These are phyloP conservation scores for Sciaenops ocellatus DNA, from an alignment of 2,797 vertebrate genomes.

Conservation along the genomic window DNA sequence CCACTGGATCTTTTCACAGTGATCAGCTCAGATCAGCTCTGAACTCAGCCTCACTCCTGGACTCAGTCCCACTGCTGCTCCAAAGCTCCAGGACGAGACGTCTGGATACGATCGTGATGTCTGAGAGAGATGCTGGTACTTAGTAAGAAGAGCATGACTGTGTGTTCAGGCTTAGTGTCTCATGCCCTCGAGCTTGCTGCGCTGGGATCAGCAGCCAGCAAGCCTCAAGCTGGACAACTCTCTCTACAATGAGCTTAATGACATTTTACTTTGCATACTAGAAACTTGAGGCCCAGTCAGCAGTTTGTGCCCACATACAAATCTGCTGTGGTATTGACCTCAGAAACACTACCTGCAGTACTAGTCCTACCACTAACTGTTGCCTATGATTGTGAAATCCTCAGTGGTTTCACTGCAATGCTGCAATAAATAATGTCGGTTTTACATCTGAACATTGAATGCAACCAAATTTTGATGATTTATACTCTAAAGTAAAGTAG, in stretches of 20 bases:
- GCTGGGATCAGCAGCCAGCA: constrained; percentile 1
- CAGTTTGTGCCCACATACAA: background rate
- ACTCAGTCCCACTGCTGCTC: constrained; percentile 14
- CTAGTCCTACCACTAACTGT: background rate
- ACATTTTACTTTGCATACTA: background rate
- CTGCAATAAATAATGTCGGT: background rate
- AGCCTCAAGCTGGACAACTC: constrained; percentile 10
- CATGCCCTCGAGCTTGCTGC: constrained; percentile 10
- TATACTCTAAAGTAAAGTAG: background rate
- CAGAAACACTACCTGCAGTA: background rate
- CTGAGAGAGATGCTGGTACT: constrained; percentile 22
- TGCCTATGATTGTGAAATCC: background rate
- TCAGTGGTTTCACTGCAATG: background rate
- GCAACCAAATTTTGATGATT: background rate
- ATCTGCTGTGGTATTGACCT: no score
- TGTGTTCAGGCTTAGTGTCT: constrained; percentile 24
- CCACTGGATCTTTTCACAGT: constrained; percentile 39
- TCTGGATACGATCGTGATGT: constrained; percentile 14
- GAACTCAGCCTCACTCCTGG: constrained; percentile 35
- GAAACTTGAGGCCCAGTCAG: background rate
- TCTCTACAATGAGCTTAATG: constrained; percentile 15
- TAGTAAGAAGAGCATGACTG: constrained; percentile 13
- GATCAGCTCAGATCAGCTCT: constrained; percentile 30
- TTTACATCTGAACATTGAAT: constrained; percentile 1
- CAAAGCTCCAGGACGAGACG: constrained; percentile 35